These are phyloP conservation scores for Plebejus anna DNA, from an alignment of 2,888 invertebrate genomes.

Conservation along the genomic window DNA sequence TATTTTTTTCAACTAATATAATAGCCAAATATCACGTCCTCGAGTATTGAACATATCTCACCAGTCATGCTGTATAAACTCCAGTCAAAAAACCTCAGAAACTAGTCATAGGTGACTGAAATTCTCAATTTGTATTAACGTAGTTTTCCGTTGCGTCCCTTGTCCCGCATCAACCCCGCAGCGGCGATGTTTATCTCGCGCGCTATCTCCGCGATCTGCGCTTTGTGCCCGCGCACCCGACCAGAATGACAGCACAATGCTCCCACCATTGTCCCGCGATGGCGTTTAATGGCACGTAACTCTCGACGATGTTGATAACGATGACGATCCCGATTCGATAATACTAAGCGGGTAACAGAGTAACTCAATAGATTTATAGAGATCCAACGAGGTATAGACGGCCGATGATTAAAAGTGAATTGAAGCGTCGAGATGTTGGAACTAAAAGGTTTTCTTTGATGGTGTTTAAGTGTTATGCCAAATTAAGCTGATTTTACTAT, in stretches of 20 bases:
- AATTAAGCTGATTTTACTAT: neutral
- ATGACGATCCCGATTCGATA: neutral
- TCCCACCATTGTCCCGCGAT: constrained; percentile 4
- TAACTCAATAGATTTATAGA: neutral
- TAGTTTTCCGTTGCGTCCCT: neutral
- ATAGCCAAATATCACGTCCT: too few relatives aligned
- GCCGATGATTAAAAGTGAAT: neutral
- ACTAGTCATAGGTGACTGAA: too few relatives aligned
- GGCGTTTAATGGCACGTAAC: constrained; percentile 9
- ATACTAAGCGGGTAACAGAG: constrained; percentile 5
- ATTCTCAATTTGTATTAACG: neutral
- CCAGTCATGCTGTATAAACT: too few relatives aligned
- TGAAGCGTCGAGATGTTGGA: neutral
- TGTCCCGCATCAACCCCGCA: neutral
- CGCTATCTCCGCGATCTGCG: neutral
- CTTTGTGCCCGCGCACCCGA: constrained; percentile 14
- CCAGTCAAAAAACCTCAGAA: too few relatives aligned
- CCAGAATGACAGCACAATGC: constrained; percentile 8
- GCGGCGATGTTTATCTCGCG: constrained; percentile 3
- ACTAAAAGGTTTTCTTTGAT: neutral
- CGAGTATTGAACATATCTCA: too few relatives aligned
- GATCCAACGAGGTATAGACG: neutral
- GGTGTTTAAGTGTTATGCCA: neutral
- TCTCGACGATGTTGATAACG: too few relatives aligned
- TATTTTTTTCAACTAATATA: too few relatives aligned